Base-by-base conservation (phyloP, 2,888 invertebrate species). In the Meliscaeva auricollis region DNA sequence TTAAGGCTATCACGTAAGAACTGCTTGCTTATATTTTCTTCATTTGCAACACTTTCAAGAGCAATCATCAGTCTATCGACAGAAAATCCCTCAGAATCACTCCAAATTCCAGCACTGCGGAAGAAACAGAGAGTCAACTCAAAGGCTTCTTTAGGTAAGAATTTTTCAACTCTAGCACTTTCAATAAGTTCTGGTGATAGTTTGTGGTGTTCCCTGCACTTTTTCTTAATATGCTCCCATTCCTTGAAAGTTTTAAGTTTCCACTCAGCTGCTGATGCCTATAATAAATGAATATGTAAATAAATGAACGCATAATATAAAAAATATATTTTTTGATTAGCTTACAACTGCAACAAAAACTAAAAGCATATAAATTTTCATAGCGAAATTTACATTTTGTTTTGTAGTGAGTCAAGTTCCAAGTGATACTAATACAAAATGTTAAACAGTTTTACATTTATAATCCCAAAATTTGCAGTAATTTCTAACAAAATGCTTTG, bases 1-100 rank as follows among this genome's bases (percentile, higher is more conserved):
- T 78, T 52, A 1, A 83, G 30, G 7, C 30, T 30, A 13, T 38
- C 3, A 3, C 30, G 52, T 7, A 74, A 48, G 7, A 69, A 73
- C 1, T 48, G 32, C 11, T 26, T 64, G 35, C 9, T 41, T 17
- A 78, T 0, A 1, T 9, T 17, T 13, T 8, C 44, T 15, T 15
- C 44, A 13, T 1, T 13, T 26, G 60, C 60, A 17, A 58, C 35
- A 7, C 7, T 7, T 7, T 62, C 41, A 26, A 62, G 22, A 0
- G n/a, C 26, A n/a, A 62, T n/a, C 60, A 62, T 62, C 0, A 26
- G 1, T 44, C 26, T 15, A 5, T 62, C 60, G n/a, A 41, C 20
- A 9, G 26, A 41, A 26, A 62, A 62, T 62, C 41, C 60, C 1
- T 26, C n/a, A 0, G 60, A 9, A 15, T 62, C 60, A 41, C 9